Evolutionary conservation across 1,140 invertebrate genomes (phyloP), one percentile per base, ranked within the genome.

Genomic region (Drosophila seguyi): DNA sequence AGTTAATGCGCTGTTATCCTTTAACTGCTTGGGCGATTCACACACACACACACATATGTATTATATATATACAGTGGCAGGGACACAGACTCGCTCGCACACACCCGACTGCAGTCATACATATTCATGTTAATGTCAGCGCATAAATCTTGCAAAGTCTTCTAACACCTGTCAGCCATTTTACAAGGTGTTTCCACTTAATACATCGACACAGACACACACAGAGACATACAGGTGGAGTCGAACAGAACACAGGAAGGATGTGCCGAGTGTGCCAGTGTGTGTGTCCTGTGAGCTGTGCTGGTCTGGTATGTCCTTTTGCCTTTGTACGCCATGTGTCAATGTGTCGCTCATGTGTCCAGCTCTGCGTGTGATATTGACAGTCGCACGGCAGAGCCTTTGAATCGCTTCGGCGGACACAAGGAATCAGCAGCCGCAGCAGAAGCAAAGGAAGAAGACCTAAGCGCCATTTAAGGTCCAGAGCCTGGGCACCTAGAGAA

Each of bases 101-200:
- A 44, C 29, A 48, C 20, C 62, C 61, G 50, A 47, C 63, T 81
- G 84, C 63, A 81, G 69, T 61, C 58, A 88, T 88, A 88, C 85
- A 88, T 88, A 88, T 88, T 88, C 85, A 88, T 88, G 85, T 88
- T 88, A 88, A 88, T 88, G 85, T 88, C 85, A 90, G 85, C 85
- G 81, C 85, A 88, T 88, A 88, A 88, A 88, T 88, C 85, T 88
- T 88, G 85, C 85, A 88, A 88, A 88, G 85, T 88, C 85, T 88
- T 88, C 85, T 90, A 88, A 88, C 85, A 88, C 85, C 85, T 88
- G 85, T 88, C 85, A 88, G 85, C 85, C 85, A 90, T 88, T 88
- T 88, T 88, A 88, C 85, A 88, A 88, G 85, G 85, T 88, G 85
- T 88, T 88, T 88, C 85, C 85, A 88, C 85, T 88, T 88, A 88